Evolutionary conservation across 2,797 vertebrate genomes (phyloP).

Genomic region (Clarias fuscus): DNA sequence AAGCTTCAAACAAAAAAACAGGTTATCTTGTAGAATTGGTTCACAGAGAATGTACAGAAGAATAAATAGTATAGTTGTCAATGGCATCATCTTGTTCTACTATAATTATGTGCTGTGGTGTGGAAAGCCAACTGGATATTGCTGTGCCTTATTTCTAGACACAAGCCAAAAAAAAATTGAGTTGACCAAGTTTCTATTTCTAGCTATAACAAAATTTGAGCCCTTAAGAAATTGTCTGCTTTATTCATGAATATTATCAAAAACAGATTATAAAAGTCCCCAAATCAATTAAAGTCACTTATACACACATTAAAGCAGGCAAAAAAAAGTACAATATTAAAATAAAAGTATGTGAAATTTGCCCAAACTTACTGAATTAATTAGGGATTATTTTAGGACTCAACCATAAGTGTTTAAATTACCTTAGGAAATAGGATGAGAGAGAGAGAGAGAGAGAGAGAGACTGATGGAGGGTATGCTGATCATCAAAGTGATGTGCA

Average conservation of each 20-base stretch:
- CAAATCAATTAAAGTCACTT: conserved; percentile 1
- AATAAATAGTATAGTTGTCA: not conserved
- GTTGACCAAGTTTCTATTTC: not conserved
- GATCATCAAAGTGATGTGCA: not conserved
- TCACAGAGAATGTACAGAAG: not conserved
- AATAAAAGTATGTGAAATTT: not conserved
- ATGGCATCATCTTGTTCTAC: not conserved
- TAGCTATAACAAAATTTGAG: not conserved
- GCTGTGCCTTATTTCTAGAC: not conserved
- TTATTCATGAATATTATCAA: no score
- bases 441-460: no score
- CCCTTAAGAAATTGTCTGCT: not conserved
- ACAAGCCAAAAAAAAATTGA: no score
- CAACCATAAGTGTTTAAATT: not conserved
- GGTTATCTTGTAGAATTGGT: not conserved
- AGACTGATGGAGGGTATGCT: not conserved
- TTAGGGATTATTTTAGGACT: not conserved
- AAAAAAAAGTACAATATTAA: not conserved
- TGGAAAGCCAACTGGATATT: not conserved
- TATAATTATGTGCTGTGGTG: not conserved
- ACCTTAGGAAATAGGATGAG: not conserved
- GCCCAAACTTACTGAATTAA: not conserved
- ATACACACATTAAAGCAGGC: not conserved
- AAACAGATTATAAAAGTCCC: not conserved
- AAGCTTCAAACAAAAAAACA: not conserved